Base-by-base conservation (phyloP, 1,140 invertebrate species). In the Chironomus striatipennis region DNA sequence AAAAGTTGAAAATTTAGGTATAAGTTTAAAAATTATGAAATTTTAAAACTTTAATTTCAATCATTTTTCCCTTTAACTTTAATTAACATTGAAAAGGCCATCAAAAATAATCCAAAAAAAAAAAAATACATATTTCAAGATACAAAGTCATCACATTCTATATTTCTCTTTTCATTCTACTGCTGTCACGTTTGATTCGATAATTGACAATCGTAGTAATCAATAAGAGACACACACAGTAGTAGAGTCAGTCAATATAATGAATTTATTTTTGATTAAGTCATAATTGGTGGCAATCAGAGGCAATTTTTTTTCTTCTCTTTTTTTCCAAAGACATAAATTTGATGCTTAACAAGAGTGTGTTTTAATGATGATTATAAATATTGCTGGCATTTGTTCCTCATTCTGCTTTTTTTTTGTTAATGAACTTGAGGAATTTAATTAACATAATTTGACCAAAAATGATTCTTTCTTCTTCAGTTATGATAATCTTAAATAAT, bases 231-330 rank as follows among this genome's bases (percentile, higher is more conserved):
- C 47, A n/a, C n/a, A n/a, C n/a, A n/a, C n/a, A n/a, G n/a, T n/a
- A 57, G 12, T n/a, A n/a, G 12, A n/a, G n/a, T n/a, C n/a, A 57
- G 47, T 34, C 47, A 57, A n/a, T 57, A 57, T 5, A 57, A n/a
- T 57, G 47, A 57, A 57, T 57, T 57, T 57, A n/a, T 57, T 57
- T 57, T 57, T 57, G 47, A 57, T 57, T 57, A 57, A 57, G 47
- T 57, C 47, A 57, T 57, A 57, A 57, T 57, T 57, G 47, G 47
- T 57, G 10, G 12, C 47, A 57, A 57, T 57, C 47, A 57, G 47
- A 57, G n/a, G 47, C 47, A 12, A 57, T 57, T 57, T 57, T 15
- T 15, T 57, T 10, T 12, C 47, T 15, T 15, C 43, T 8, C 43
- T 43, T 10, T n/a, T 43, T 43, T 47, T 12, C 12, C 47, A 57